Percentiles rank a stretch among this genome's conserved stretches.
These are phyloP conservation scores for Podilymbus podiceps DNA, from an alignment of 2,113 vertebrate genomes.

Conservation along the genomic window DNA sequence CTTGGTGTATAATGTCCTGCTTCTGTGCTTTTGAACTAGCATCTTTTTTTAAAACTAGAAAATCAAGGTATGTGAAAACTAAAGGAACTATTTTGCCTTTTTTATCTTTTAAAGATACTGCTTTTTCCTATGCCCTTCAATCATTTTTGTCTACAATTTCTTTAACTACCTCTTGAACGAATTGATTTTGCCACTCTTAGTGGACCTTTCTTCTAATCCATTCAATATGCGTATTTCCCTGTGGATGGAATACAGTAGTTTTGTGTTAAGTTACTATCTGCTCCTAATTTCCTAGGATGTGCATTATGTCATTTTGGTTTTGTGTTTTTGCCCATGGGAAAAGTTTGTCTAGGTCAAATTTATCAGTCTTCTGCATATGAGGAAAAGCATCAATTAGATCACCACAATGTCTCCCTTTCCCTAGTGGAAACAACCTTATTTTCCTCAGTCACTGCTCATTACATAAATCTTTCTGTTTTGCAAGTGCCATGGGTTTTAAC, in stretches of 20 bases:
- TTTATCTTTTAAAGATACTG: neutral
- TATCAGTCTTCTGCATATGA: slow-evolving; percentile 5
- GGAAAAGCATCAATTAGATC: slow-evolving; percentile 41
- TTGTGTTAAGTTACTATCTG: slow-evolving; percentile 49
- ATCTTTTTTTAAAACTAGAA: neutral
- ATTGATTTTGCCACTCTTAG: slow-evolving; percentile 53
- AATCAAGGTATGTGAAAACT: neutral
- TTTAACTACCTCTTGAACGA: slow-evolving; percentile 34
- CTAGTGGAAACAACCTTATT: slow-evolving; percentile 49
- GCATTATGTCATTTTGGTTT: slow-evolving; percentile 62
- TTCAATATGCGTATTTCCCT: slow-evolving; percentile 55
- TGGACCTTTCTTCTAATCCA: slow-evolving; percentile 33
- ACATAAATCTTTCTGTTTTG: slow-evolving; percentile 29
- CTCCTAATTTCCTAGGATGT: slow-evolving; percentile 60
- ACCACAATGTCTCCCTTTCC: neutral
- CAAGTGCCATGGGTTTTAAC: neutral
- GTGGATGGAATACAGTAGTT: slow-evolving; percentile 57
- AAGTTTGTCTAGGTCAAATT: slow-evolving; percentile 54
- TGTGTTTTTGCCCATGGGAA: slow-evolving; percentile 41
- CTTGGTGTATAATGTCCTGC: neutral
- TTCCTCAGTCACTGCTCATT: slow-evolving; percentile 31
- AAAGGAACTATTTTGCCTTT: neutral
- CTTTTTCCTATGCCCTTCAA: neutral
- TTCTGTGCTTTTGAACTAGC: neutral
- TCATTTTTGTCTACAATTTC: neutral